phyloP scores from a whole-genome alignment of 2,888 invertebrate species.

The Amphipoea oculea region DNA sequence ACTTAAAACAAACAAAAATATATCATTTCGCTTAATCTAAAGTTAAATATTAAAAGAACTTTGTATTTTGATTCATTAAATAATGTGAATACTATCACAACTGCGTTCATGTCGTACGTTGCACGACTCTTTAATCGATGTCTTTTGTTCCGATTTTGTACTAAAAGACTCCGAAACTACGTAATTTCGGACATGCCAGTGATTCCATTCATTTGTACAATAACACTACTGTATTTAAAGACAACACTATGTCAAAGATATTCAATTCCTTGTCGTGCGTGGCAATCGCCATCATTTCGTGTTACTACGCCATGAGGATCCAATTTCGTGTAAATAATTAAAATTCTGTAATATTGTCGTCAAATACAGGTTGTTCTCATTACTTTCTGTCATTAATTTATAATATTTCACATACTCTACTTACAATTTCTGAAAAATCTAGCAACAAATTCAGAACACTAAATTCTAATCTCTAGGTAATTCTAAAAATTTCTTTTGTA shows the following conservation, averaged over 20 bases:
- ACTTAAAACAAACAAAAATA: constrained; percentile 65
- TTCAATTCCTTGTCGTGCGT: neutral
- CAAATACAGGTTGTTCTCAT: constrained; percentile 29
- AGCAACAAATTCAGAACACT: constrained; percentile 62
- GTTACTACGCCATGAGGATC: neutral
- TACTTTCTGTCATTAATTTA: constrained; percentile 35
- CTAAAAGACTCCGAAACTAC: constrained; percentile 64
- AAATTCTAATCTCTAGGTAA: constrained; percentile 52
- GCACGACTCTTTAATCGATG: constrained; percentile 49
- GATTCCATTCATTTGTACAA: constrained; percentile 42
- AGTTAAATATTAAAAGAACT: constrained; percentile 59
- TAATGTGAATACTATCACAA: constrained; percentile 64
- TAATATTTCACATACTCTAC: constrained; percentile 36
- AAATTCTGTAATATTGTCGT: constrained; percentile 11
- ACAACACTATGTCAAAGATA: constrained; percentile 15
- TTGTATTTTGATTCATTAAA: constrained; percentile 47
- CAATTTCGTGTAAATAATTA: neutral
- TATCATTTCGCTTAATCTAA: constrained; percentile 62
- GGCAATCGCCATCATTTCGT: neutral
- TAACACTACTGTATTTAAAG: constrained; percentile 24
- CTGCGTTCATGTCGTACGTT: constrained; percentile 32
- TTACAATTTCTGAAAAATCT: constrained; percentile 57
- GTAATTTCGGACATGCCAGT: constrained; percentile 43
- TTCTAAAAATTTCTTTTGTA: constrained; percentile 61
- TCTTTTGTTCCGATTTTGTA: constrained; percentile 67